Percentiles rank a stretch among this genome's conserved stretches.
phyloP scores from a whole-genome alignment of 2,888 invertebrate genomes.

The Aleiodes leptofemur region DNA sequence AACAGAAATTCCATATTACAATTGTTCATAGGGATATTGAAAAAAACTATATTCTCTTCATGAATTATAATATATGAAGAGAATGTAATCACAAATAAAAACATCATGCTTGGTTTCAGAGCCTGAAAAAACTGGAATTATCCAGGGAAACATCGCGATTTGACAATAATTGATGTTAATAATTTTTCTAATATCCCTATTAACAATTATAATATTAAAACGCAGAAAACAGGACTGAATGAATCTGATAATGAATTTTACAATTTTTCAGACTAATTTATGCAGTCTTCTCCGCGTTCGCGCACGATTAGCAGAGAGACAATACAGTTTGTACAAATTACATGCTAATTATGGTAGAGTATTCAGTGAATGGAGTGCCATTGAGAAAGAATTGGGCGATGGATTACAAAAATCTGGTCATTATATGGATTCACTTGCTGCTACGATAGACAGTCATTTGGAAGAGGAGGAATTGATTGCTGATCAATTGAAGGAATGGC shows the following conservation, averaged over 20 bases:
- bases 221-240: too few relatives aligned
- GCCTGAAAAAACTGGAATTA: too few relatives aligned
- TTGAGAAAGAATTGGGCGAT: slow-evolving; percentile 89
- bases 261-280: slow-evolving; percentile 70
- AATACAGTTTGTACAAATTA: slow-evolving; percentile 86
- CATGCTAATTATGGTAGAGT: slow-evolving; percentile 89
- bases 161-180: too few relatives aligned
- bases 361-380: slow-evolving; percentile 91
- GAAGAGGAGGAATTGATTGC: slow-evolving; percentile 90
- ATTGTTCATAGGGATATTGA: too few relatives aligned
- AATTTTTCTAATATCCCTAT: too few relatives aligned
- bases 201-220: too few relatives aligned
- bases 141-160: too few relatives aligned
- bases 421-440: slow-evolving; percentile 83
- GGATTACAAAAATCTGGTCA: slow-evolving; percentile 83
- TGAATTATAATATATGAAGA: too few relatives aligned
- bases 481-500: slow-evolving; percentile 89
- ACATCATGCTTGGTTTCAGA: too few relatives aligned
- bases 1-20: too few relatives aligned
- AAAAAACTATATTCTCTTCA: too few relatives aligned
- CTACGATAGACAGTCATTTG: slow-evolving; percentile 83
- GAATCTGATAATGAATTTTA: slow-evolving; percentile 35
- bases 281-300: slow-evolving; percentile 74
- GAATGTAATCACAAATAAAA: too few relatives aligned
- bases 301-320: slow-evolving; percentile 85